phyloP scores from a whole-genome alignment of 2,888 invertebrate genomes.

The Himalopsyche kuldschensis region DNA sequence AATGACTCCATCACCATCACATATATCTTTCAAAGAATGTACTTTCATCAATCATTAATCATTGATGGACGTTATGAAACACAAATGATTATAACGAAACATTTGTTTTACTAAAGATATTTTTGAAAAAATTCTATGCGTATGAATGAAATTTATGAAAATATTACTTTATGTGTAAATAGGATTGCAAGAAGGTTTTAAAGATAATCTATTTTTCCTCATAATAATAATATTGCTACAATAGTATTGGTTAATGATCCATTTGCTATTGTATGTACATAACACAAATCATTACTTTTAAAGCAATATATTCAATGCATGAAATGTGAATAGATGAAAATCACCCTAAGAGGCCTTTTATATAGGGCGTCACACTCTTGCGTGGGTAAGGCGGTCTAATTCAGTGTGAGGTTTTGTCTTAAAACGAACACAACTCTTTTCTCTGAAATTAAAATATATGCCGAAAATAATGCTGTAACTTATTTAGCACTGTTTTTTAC shows the following conservation, averaged over 20 bases:
- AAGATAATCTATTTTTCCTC: not conserved
- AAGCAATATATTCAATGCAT: not conserved
- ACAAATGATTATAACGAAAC: too few species aligned
- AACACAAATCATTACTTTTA: not conserved
- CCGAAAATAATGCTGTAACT: too few species aligned
- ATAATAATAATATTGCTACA: not conserved
- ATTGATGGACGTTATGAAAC: too few species aligned
- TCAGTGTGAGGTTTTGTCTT: too few species aligned
- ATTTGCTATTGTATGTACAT: not conserved
- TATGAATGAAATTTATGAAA: not conserved
- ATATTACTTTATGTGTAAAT: not conserved
- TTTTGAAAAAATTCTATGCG: not conserved
- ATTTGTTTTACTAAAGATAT: not conserved
- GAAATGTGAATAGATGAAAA: not conserved
- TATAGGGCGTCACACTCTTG: too few species aligned
- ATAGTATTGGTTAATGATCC: not conserved
- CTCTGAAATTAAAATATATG: too few species aligned
- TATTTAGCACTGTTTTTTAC: too few species aligned
- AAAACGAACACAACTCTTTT: too few species aligned
- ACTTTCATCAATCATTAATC: too few species aligned
- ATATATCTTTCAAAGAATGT: too few species aligned
- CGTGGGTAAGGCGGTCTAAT: too few species aligned
- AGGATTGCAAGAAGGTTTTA: not conserved
- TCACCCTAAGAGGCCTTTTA: not conserved
- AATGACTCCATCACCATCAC: too few species aligned